Percentiles rank a stretch among this genome's conserved stretches.
These are phyloP conservation scores for Ennomos quercinarius DNA, from an alignment of 2,888 invertebrate species.

Conservation along the genomic window DNA sequence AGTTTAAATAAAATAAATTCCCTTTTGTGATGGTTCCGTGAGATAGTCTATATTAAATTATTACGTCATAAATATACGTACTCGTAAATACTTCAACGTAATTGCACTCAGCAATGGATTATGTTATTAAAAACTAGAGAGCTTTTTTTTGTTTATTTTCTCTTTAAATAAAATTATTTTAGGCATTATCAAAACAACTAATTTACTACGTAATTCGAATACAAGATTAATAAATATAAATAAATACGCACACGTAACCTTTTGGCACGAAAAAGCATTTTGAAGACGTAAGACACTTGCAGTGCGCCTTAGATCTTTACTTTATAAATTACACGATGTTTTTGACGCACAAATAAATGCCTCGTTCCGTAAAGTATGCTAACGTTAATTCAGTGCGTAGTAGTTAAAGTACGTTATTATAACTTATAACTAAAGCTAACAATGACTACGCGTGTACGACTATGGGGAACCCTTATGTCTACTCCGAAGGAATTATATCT, in stretches of 20 bases:
- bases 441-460: conserved; percentile 73
- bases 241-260: conserved; percentile 44
- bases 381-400: conserved; percentile 22
- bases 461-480: conserved; percentile 53
- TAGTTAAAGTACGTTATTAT: conserved; percentile 19
- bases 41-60: background rate
- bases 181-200: conserved; percentile 30
- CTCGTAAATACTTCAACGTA: conserved; percentile 19
- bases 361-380: background rate
- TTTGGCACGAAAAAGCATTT: conserved; percentile 55
- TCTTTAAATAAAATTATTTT: conserved; percentile 42
- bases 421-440: conserved; percentile 68
- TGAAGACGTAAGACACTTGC: conserved; percentile 14
- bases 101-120: conserved; percentile 58
- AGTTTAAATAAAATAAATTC: conserved; percentile 6
- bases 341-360: conserved; percentile 12
- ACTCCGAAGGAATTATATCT: conserved; percentile 48
- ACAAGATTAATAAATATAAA: conserved; percentile 41
- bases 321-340: background rate
- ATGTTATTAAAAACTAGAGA: conserved; percentile 70
- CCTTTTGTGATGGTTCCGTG: conserved; percentile 20
- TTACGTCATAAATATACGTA: background rate
- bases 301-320: conserved; percentile 7
- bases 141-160: conserved; percentile 49
- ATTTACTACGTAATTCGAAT: conserved; percentile 34